Evolutionary conservation across 2,797 vertebrate species (phyloP).

Genomic region (Sebastes jordani): DNA sequence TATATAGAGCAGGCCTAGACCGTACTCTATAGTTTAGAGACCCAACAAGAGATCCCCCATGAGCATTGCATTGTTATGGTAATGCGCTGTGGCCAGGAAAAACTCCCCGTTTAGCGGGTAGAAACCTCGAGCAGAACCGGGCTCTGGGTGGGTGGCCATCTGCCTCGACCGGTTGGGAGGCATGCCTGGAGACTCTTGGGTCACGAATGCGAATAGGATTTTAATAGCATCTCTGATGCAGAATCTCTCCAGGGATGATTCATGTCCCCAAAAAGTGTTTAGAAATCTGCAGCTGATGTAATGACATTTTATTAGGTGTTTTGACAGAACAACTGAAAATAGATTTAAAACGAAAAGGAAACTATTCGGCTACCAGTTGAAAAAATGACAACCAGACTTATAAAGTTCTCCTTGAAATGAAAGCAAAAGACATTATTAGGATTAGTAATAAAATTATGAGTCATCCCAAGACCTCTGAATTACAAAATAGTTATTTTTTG

Average conservation of each 20-base stretch:
- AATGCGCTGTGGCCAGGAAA: too few relatives aligned
- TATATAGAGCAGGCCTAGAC: too few relatives aligned
- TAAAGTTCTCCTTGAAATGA: background rate
- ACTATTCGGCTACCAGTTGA: background rate
- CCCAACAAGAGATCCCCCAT: too few relatives aligned
- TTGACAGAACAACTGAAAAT: constrained; percentile 13
- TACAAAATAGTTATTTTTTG: background rate
- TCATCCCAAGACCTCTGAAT: background rate
- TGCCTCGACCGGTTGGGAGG: background rate
- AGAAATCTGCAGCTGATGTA: constrained; percentile 14
- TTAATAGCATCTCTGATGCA: background rate
- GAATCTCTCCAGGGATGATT: constrained; percentile 2
- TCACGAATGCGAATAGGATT: background rate
- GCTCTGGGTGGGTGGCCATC: too few relatives aligned
- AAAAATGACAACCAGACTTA: background rate
- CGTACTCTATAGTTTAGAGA: too few relatives aligned
- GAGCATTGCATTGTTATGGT: too few relatives aligned
- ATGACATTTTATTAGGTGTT: constrained; percentile 6
- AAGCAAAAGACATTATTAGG: background rate
- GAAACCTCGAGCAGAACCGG: too few relatives aligned
- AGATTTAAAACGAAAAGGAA: constrained; percentile 8
- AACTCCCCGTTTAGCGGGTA: too few relatives aligned
- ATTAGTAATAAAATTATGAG: background rate
- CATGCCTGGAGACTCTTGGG: background rate
- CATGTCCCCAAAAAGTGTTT: background rate